Evolutionary conservation across 2,113 vertebrate species (phyloP), one percentile per base, ranked within the genome.

Genomic region (Paramisgurnus dabryanus): DNA sequence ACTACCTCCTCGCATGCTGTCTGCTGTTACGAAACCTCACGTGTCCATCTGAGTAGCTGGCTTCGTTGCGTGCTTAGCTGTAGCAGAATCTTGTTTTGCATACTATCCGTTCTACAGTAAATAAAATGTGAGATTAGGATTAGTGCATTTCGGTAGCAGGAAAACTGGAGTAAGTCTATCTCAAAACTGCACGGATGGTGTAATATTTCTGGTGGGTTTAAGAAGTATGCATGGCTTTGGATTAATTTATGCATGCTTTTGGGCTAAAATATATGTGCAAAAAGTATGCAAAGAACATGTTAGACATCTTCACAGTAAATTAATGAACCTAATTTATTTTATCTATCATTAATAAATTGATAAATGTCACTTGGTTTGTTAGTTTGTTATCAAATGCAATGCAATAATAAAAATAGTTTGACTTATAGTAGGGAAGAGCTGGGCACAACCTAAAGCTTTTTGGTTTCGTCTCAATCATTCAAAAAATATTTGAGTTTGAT

Each of bases 81-180:
- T 58, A 15, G 34, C 10, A 57, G 50, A 58, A 73, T 61, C 71
- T 11, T 73, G 13, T 13, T 73, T 73, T 61, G 40, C 40, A 45
- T 61, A 11, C 17, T 8, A 60, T 43, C 40, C 10, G 13, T 22
- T 2, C 55, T n/a, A 34, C 27, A 34, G 27, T 34, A 18, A 58
- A 13, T 61, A 45, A 3, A 45, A 22, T 45, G 70, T 6, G 22
- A 45, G 55, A 61, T 61, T 61, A 60, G n/a, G 13, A 63, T 75
- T 13, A 63, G 15, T 49, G 58, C n/a, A 3, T 45, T 10, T 5
- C 2, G 11, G 10, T 6, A 27, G 4, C 4, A 6, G 15, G 10
- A 57, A 74, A 60, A 63, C 49, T 34, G 57, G 18, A 22, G 70
- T 15, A 55, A 6, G 41, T 10, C 12, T 63, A 7, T 61, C 39